Evolutionary conservation across 2,888 invertebrate species (phyloP).

Genomic region (Pyrocoelia pectoralis): DNA sequence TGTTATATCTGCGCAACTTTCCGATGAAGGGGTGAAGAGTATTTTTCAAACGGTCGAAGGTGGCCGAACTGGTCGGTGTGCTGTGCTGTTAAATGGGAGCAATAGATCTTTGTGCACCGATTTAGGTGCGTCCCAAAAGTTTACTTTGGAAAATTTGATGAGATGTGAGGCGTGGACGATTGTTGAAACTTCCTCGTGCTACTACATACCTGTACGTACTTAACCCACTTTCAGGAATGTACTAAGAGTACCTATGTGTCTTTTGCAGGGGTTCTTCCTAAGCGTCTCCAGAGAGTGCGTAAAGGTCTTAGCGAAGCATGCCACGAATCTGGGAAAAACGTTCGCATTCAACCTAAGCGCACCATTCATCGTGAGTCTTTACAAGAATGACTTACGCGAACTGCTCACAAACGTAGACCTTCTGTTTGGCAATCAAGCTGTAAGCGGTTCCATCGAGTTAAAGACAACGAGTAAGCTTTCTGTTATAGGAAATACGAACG

Average conservation of each 20-base stretch:
- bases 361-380: slow-evolving; percentile 38
- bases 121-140: slow-evolving; percentile 43
- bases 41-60: slow-evolving; percentile 32
- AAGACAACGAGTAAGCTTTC: not conserved
- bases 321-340: slow-evolving; percentile 32
- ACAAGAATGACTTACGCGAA: slow-evolving; percentile 37
- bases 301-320: slow-evolving; percentile 33
- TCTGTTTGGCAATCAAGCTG: slow-evolving; percentile 47
- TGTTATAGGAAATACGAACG: slow-evolving; percentile 43
- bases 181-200: slow-evolving; percentile 32
- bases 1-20: slow-evolving; percentile 36
- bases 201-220: slow-evolving; percentile 46
- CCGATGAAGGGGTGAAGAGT: slow-evolving; percentile 34
- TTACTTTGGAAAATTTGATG: slow-evolving; percentile 31
- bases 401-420: slow-evolving; percentile 41
- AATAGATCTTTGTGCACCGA: slow-evolving; percentile 45
- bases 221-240: too few species aligned
- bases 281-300: slow-evolving; percentile 39
- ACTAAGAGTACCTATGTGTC: too few species aligned
- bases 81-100: slow-evolving; percentile 40
- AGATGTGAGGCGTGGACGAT: slow-evolving; percentile 15
- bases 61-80: slow-evolving; percentile 42
- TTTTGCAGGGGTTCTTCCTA: slow-evolving; percentile 48
- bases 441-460: slow-evolving; percentile 31
- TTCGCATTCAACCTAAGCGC: slow-evolving; percentile 47